Base-by-base conservation (phyloP, 2,797 vertebrate species). In the Halcyon chelicuti region DNA sequence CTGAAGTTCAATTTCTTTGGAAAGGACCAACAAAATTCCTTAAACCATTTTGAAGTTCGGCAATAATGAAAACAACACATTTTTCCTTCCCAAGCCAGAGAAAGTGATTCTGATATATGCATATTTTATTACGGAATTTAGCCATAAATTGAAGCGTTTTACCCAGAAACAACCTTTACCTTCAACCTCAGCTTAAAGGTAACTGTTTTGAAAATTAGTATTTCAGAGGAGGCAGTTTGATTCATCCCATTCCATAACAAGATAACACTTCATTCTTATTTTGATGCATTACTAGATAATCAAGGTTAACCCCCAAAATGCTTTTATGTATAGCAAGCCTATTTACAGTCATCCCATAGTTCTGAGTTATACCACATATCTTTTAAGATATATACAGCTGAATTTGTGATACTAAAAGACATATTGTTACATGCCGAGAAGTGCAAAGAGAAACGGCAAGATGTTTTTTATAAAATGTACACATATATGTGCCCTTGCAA, bases 11-110 rank as follows among this genome's bases (percentile, higher is more conserved):
- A 17, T 88, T 92, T 88, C 80, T 93, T 84, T 95, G 94, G 94
- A 92, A 93, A 93, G 67, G 54, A 86, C 74, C 55, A 91, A 88
- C 63, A 67, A 88, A 94, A 96, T 94, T 94, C 95, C 83, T 96
- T 46, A 91, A 94, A 74, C 67, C 86, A 90, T 96, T 95, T 76
- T 94, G 93, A 96, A 96, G 80, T 90, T 85, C 74, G 94, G 91
- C 73, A 88, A 92, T 73, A 95, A 94, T 55, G 88, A 96, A 95
- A 96, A 94, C 85, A 95, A 91, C 80, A 57, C 63, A 74, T 83
- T 94, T 84, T 76, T 75, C 79, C 58, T 57, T 82, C 60, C 47
- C 28, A 20, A 88, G 83, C 55, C 88, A 93, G 76, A 70, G 58
- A 92, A 90, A 92, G 63, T 44, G 44, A 85, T 95, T 87, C 80